A percentile compares a stretch with the other conserved stretches of the same genome.
These are phyloP conservation scores for Unio pictorum DNA, from an alignment of 2,888 invertebrate species.

Conservation along the genomic window DNA sequence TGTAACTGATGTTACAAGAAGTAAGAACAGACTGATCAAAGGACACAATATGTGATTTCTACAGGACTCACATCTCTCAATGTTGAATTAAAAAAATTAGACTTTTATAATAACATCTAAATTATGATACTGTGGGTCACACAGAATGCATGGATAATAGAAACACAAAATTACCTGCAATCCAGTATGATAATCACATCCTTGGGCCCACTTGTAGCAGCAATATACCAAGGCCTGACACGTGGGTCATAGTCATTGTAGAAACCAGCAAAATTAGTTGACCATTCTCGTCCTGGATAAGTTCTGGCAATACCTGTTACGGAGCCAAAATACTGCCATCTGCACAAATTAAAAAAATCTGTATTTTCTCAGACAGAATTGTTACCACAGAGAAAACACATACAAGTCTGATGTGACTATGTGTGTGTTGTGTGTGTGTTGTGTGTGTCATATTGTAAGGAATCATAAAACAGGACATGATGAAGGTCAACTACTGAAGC, in stretches of 20 bases:
- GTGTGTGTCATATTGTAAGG: no score
- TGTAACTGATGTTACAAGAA: no score
- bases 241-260: conserved; percentile 72
- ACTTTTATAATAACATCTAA: no score
- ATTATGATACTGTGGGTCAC: no score
- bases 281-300: conserved; percentile 72
- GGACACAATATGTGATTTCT: no score
- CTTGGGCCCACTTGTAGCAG: conserved; percentile 72
- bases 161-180: conserved; percentile 63
- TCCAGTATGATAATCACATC: conserved; percentile 72
- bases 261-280: conserved; percentile 72
- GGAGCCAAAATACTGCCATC: conserved; percentile 73
- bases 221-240: conserved; percentile 71
- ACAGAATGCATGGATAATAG: no score
- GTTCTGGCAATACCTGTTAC: conserved; percentile 68
- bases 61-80: no score
- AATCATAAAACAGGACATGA: no score
- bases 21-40: no score
- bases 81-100: no score
- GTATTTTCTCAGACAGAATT: not conserved
- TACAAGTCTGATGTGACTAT: not conserved
- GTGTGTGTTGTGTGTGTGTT: not conserved
- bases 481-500: no score
- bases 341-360: conserved; percentile 17
- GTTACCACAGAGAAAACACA: not conserved